Percentiles rank a stretch among this genome's conserved stretches.
phyloP scores from a whole-genome alignment of 2,888 invertebrate species.

The Cantharis flavilabris region DNA sequence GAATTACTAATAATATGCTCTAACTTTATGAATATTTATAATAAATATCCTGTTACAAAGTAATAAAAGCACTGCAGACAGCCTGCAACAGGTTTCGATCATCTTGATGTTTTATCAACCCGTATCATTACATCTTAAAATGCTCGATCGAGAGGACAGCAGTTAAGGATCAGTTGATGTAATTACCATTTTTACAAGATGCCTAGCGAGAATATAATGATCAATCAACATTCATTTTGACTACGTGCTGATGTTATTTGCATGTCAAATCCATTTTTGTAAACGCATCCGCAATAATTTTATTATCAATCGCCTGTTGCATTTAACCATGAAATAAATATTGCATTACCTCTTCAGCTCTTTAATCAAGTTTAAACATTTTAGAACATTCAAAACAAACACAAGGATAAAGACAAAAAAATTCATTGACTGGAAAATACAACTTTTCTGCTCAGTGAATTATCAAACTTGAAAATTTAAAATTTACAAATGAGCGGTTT shows the following conservation, averaged over 20 bases:
- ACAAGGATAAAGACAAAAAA: too few relatives aligned
- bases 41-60: conserved; percentile 14
- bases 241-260: neutral
- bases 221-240: neutral
- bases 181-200: neutral
- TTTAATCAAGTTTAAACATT: too few relatives aligned
- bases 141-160: neutral
- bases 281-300: neutral
- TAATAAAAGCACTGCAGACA: conserved; percentile 30
- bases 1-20: neutral
- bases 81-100: conserved; percentile 31
- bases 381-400: too few relatives aligned
- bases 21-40: conserved; percentile 5
- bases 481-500: too few relatives aligned
- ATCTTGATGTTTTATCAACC: neutral
- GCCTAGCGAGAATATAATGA: neutral
- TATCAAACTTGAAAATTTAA: too few relatives aligned
- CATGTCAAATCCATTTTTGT: neutral
- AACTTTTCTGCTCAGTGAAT: too few relatives aligned
- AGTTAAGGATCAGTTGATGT: neutral
- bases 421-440: too few relatives aligned
- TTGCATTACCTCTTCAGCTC: too few relatives aligned
- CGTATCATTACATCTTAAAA: neutral
- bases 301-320: too few relatives aligned
- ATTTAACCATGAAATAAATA: too few relatives aligned